phyloP scores from a whole-genome alignment of 2,888 invertebrate species.

The Crocallis elinguaria region DNA sequence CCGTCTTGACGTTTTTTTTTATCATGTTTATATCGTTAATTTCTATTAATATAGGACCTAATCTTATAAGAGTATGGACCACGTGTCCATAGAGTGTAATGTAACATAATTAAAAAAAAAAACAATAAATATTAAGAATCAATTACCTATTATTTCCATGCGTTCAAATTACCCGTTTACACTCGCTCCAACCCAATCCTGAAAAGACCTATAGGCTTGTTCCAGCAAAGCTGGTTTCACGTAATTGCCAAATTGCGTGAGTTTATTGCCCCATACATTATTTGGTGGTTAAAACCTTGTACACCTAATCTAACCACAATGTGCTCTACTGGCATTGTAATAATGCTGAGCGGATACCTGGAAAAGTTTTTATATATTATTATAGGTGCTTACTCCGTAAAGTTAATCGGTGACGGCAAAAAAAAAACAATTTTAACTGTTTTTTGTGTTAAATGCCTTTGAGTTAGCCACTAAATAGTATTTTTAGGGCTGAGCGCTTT shows the following conservation, averaged over 20 bases:
- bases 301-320: slow-evolving; percentile 17
- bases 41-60: too few species aligned
- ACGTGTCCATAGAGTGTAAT: background rate
- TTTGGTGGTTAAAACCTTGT: slow-evolving; percentile 45
- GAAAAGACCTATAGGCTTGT: slow-evolving; percentile 7
- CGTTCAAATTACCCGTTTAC: background rate
- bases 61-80: too few species aligned
- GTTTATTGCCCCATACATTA: slow-evolving; percentile 45
- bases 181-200: slow-evolving; percentile 9
- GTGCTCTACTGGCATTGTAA: slow-evolving; percentile 36
- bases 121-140: background rate
- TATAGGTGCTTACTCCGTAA: too few species aligned
- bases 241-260: slow-evolving; percentile 56
- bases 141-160: background rate
- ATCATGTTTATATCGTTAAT: too few species aligned
- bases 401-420: too few species aligned
- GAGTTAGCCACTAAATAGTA: too few species aligned
- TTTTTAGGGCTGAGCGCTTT: too few species aligned
- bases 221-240: slow-evolving; percentile 3
- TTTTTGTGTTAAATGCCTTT: too few species aligned
- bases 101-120: background rate
- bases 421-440: too few species aligned
- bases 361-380: too few species aligned
- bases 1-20: too few species aligned
- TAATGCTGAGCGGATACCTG: slow-evolving; percentile 19